Base-by-base conservation (phyloP, 2,797 vertebrate species). In the Pseudotriccus pelzelni region DNA sequence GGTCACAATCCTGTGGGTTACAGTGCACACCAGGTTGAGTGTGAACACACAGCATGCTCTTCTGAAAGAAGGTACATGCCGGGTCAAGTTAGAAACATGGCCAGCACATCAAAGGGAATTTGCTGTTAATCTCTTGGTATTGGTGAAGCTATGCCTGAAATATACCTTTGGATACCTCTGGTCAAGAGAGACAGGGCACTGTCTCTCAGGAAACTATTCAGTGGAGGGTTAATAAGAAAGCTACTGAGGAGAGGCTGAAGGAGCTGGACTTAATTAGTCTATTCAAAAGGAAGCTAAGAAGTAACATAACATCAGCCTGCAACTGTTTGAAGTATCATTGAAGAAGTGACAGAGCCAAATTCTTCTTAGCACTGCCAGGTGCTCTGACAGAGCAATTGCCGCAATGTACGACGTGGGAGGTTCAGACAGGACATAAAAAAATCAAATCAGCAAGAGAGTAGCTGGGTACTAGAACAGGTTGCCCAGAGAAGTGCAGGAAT, bases 21-120 rank as follows among this genome's bases (percentile, higher is more conserved):
- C 23, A 46, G 47, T 4, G 2, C 32, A 39, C 22, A 1, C 9
- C 0, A 0, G 47, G 8, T 20, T 52, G 56, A 66, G 63, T 4
- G 25, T 34, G 56, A 90, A 25, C 24, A 9, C 14, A 3, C 0
- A 1, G 12, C 41, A 4, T 2, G 14, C 20, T 32, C 20, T 73
- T 37, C 55, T 52, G 69, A 39, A 69, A 47, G 36, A 50, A 76
- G 27, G 7, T 22, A 37, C 9, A 1, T 32, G 7, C 43, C 27
- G 43, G 20, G 8, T 12, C 67, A n/a, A 5, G 3, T 46, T 28
- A 27, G 28, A 70, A 52, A 8, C 5, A 14, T 28, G n/a, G 70
- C 36, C 67, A 58, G 36, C 24, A 70, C 3, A 1, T 44, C 27
- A 34, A 22, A 34, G 27, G 34, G 50, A 67, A 44, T 59, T 34